These are phyloP conservation scores for Equus przewalskii DNA, from an alignment of 2,113 vertebrate species.

Conservation along the genomic window DNA sequence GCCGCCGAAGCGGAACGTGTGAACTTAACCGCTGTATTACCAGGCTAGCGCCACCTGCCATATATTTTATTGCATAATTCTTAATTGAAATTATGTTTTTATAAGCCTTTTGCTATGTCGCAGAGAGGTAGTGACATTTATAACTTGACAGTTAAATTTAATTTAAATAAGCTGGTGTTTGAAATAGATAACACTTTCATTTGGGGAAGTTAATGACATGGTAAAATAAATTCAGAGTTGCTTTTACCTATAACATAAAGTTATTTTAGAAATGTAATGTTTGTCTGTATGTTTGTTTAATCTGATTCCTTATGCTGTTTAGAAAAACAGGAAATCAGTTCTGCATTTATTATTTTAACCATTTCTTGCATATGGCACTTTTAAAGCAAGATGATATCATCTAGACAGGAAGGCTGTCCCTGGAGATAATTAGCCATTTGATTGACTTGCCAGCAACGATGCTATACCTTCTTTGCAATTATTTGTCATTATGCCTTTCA, in stretches of 20 bases:
- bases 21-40: too few species aligned
- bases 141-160: conserved; percentile 83
- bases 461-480: background rate
- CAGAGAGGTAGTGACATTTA: conserved; percentile 82
- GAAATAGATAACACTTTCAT: conserved; percentile 87
- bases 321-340: conserved; percentile 60
- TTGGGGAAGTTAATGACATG: conserved; percentile 84
- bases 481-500: conserved; percentile 5
- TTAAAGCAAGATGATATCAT: background rate
- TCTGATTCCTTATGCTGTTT: conserved; percentile 67
- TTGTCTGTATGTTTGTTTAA: conserved; percentile 77
- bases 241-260: conserved; percentile 71
- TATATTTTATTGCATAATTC: conserved; percentile 45
- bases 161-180: conserved; percentile 88
- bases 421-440: background rate
- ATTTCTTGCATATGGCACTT: background rate
- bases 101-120: conserved; percentile 79
- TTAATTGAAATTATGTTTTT: conserved; percentile 76
- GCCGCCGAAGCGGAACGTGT: too few species aligned
- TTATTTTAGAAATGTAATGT: conserved; percentile 76
- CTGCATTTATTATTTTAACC: background rate
- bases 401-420: background rate
- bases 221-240: conserved; percentile 83
- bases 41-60: background rate
- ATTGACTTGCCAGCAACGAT: background rate